A percentile compares a stretch with the other conserved stretches of the same genome.
phyloP scores from a whole-genome alignment of 2,113 vertebrate species.

The Ptyas mucosa region DNA sequence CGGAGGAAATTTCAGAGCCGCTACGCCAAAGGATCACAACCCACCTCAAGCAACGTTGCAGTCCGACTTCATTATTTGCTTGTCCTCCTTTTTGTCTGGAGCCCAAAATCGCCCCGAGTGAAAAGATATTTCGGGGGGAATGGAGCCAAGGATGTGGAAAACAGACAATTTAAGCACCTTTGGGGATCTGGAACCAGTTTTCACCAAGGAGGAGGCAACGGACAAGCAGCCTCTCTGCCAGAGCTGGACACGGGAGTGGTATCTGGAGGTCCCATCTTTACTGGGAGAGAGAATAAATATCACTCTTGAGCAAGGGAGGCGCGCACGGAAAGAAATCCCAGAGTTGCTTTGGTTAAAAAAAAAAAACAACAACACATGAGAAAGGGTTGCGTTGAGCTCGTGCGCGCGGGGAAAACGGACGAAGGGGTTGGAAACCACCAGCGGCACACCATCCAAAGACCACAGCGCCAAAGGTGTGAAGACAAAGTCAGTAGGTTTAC shows the following conservation, averaged over 20 bases:
- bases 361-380: background rate
- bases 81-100: slow-evolving; percentile 55
- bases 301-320: background rate
- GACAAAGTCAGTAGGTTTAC: background rate
- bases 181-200: slow-evolving; percentile 47
- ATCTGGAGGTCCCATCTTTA: background rate
- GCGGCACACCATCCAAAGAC: background rate
- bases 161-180: slow-evolving; percentile 43
- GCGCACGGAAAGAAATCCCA: background rate
- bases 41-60: slow-evolving; percentile 31
- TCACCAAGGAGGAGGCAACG: slow-evolving; percentile 22
- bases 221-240: background rate
- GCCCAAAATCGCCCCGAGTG: slow-evolving; percentile 47
- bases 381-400: background rate
- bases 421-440: background rate
- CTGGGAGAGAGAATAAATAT: background rate
- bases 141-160: too few species aligned
- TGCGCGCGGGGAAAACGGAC: background rate
- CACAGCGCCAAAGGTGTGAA: background rate
- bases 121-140: slow-evolving; percentile 53
- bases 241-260: too few species aligned
- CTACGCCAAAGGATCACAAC: slow-evolving; percentile 19
- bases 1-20: background rate
- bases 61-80: slow-evolving; percentile 65
- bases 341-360: background rate